Percentiles rank a stretch among this genome's conserved stretches.
Evolutionary conservation across 92 coral and sea anemone species (phyloP).

Genomic region (Metridium senile): DNA sequence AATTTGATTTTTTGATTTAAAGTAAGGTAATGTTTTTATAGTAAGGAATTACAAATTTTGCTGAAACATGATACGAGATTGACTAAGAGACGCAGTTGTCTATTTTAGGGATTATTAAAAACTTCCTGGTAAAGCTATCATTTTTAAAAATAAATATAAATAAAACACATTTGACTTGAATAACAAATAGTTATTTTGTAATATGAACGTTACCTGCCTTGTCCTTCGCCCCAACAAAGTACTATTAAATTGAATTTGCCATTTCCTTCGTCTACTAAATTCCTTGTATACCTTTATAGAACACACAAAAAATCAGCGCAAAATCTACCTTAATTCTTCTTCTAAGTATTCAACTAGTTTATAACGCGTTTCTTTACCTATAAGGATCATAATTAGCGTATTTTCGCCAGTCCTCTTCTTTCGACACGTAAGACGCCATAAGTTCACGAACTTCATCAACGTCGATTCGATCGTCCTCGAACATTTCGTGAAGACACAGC

Average conservation of each 20-base stretch:
- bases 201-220: too few relatives aligned
- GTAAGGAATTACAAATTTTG: too few relatives aligned
- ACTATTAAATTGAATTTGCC: conserved; percentile 92
- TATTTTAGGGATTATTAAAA: too few relatives aligned
- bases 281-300: conserved; percentile 79
- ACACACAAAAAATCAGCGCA: not conserved
- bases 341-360: too few relatives aligned
- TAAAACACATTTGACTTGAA: too few relatives aligned
- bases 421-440: conserved; percentile 76
- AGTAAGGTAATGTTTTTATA: too few relatives aligned
- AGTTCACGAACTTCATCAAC: conserved; percentile 78
- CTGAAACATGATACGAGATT: too few relatives aligned
- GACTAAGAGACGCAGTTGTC: too few relatives aligned
- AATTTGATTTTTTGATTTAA: too few relatives aligned
- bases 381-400: conserved; percentile 92
- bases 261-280: conserved; percentile 96
- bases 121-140: too few relatives aligned
- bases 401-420: conserved; percentile 79
- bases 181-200: too few relatives aligned
- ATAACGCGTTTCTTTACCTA: conserved; percentile 38
- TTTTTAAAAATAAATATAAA: too few relatives aligned
- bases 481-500: conserved; percentile 64
- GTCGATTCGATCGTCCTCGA: conserved; percentile 72
- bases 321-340: not conserved
- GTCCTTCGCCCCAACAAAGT: conserved; percentile 98